Conservation (phyloP, 35 echinoderm and acorn worm genomes). For the Lytechinus pictus region DNA sequence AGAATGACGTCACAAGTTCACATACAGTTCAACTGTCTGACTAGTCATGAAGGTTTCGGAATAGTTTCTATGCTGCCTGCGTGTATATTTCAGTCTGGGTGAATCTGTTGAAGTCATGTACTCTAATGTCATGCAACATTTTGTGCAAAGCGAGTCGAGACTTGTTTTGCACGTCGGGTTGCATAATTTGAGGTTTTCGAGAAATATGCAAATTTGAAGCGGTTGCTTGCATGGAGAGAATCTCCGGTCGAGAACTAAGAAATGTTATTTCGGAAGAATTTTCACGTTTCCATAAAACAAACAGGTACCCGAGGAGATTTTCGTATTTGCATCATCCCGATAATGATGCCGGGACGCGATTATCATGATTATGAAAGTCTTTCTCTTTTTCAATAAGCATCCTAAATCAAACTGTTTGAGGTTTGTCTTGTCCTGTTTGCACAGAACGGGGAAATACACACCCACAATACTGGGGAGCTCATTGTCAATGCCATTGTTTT, state of each 20-base stretch:
- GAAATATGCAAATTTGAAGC: not conserved
- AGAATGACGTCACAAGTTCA: slow-evolving; percentile 47
- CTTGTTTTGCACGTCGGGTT: not conserved
- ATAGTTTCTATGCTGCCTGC: slow-evolving; percentile 23
- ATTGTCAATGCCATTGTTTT: no score
- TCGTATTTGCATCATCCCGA: no score
- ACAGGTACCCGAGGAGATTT: no score
- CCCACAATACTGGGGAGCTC: no score
- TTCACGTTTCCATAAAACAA: no score
- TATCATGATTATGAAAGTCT: no score
- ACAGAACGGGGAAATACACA: no score
- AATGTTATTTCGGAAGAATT: not conserved
- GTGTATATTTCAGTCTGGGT: slow-evolving; percentile 1
- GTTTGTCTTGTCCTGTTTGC: no score
- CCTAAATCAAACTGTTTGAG: no score
- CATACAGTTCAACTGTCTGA: slow-evolving; percentile 24
- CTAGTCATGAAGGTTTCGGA: slow-evolving; percentile 22
- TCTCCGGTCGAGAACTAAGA: not conserved
- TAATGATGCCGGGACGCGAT: no score
- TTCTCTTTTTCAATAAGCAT: no score
- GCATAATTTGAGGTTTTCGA: not conserved
- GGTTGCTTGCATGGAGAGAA: not conserved
- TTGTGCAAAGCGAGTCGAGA: not conserved
- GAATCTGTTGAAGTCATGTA: not conserved
- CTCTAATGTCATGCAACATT: not conserved